Evolutionary conservation across 2,888 invertebrate species (phyloP), one percentile per base, ranked within the genome.

Genomic region (Agrochola lota): DNA sequence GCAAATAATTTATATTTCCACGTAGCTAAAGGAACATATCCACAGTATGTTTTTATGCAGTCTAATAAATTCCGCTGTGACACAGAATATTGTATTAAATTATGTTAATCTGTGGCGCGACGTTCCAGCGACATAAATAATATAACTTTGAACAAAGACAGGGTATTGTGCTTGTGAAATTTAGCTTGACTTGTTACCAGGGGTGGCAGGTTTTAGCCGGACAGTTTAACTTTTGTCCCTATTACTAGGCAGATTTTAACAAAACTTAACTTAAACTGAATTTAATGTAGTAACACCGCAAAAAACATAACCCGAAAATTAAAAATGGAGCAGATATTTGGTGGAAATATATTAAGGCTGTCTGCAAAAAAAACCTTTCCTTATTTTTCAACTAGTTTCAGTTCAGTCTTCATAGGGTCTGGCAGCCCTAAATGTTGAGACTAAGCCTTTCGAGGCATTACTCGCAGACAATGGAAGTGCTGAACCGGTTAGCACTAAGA

Each of bases 71-170:
- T 69, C 68, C n/a, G 52, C 66, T 52, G 26, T 78, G 74, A 68
- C 86, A 66, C 71, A 62, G 74, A 77, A 80, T 80, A 80, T 77
- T 77, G 59, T 78, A 73, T 85, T 67, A 79, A 62, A 83, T 80
- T 85, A 87, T 80, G 83, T 67, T 85, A 88, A 88, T 86, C 76
- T 84, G 75, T 69, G 70, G 62, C 70, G 30, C 71, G 64, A 35
- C 70, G 74, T 66, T 80, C 63, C 67, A 69, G 70, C 35, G 67
- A 76, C 75, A 73, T 84, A 78, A 86, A 88, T 86, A 86, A 74
- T 85, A 80, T 49, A 85, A 79, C n/a, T 79, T 71, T 85, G 70
- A 71, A 75, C 71, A 68, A 84, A 77, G 77, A 80, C 77, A 46
- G 23, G 71, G 60, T 67, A 72, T 71, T 86, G 67, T 85, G 63